Evolutionary conservation across 1,140 invertebrate genomes (phyloP), one percentile per base, ranked within the genome.

Genomic region (Helicoverpa armigera): DNA sequence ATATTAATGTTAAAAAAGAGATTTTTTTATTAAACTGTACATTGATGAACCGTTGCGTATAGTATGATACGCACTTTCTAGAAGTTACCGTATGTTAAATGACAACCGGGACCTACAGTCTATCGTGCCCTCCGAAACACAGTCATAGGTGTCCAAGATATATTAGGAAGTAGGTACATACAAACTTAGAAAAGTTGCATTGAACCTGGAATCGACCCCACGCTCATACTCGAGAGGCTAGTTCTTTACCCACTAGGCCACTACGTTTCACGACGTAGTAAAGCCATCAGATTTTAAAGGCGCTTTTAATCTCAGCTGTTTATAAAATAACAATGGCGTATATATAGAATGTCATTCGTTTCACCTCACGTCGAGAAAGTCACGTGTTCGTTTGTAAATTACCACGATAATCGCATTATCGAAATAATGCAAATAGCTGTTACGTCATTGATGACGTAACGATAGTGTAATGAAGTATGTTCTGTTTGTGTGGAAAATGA

Each of bases 321-420:
- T 48, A 3, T n/a, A 18, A 69, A 69, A 69, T 16, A 50, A 56
- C 35, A 56, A 43, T 58, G 16, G 54, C 23, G 72, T 88, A 88
- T 86, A 84, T 86, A 86, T 88, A 88, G 88, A 87, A 83, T 69
- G 65, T 50, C 65, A 80, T 88, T 87, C 77, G 79, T 74, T 88
- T 90, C 86, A 88, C 89, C 85, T 90, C 87, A 75, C 79, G 82
- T 84, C 84, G 81, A 82, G 85, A 87, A 89, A 87, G 85, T 86
- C 86, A 82, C 72, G 54, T 69, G 65, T 50, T 43, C 16, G 43
- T 51, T 50, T 50, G 43, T 50, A 43, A 50, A 18, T 69, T 69
- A 23, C 16, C 3, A 43, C 50, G 65, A 48, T 69, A 69, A 50
- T 69, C 43, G n/a, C 10, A 69, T 69, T 69, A 69, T 69, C n/a